Conservation (phyloP, 1,140 invertebrate species). For the Rhizoglyphus robini region DNA sequence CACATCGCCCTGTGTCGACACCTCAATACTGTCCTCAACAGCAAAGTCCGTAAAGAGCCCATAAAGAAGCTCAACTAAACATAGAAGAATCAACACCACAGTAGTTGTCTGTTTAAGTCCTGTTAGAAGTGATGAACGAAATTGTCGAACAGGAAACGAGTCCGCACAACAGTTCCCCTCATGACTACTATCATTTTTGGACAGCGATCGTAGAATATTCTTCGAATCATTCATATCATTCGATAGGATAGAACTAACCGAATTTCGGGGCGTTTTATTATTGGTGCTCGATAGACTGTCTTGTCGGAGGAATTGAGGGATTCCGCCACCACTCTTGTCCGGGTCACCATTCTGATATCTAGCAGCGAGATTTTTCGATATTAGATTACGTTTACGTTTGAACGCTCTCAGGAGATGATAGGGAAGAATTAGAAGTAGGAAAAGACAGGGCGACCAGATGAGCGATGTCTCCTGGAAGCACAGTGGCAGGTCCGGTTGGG, state of each 20-base stretch:
- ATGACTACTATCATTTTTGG: not conserved
- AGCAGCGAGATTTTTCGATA: not conserved
- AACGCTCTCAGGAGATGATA: slow-evolving; percentile 15
- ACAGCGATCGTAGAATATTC: not conserved
- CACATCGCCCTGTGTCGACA: too few species aligned
- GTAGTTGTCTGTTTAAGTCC: slow-evolving; percentile 1
- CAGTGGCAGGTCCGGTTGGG: slow-evolving; percentile 58
- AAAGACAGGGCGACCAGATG: slow-evolving; percentile 69
- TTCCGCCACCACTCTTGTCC: too few species aligned
- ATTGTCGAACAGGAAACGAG: not conserved
- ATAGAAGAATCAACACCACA: not conserved
- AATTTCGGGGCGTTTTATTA: not conserved
- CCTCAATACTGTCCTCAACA: not conserved
- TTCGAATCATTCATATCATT: not conserved
- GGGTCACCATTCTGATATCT: not conserved
- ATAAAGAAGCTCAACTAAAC: slow-evolving; percentile 5
- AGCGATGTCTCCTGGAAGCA: slow-evolving; percentile 79
- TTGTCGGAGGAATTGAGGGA: too few species aligned
- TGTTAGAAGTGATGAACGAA: not conserved
- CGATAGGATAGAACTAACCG: not conserved
- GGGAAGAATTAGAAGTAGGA: slow-evolving; percentile 51
- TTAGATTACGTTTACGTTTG: not conserved
- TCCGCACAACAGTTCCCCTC: not conserved
- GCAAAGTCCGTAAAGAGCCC: not conserved
- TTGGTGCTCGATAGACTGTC: too few species aligned